Evolutionary conservation across 2,888 invertebrate species (phyloP).

Genomic region (Hydraecia micacea): DNA sequence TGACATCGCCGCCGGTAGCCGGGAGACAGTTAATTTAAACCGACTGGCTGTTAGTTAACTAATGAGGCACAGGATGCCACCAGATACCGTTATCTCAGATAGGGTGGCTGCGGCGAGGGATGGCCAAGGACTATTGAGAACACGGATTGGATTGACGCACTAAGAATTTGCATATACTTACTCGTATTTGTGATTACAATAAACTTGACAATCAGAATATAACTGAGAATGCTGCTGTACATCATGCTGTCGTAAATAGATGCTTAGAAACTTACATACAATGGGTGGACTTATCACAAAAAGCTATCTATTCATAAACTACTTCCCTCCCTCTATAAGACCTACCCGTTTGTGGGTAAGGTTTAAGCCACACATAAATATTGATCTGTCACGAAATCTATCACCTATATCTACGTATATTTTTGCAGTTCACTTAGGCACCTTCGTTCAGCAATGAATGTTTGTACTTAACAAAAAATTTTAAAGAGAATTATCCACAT

Average conservation of each 20-base stretch:
- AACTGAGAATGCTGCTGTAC: neutral
- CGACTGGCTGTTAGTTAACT: conserved; percentile 60
- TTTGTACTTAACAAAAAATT: conserved; percentile 1
- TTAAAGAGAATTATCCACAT: neutral
- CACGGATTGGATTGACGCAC: neutral
- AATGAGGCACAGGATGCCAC: conserved; percentile 61
- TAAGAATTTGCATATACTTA: conserved; percentile 12
- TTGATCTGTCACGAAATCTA: neutral
- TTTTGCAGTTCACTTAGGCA: too few relatives aligned
- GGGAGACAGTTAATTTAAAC: conserved; percentile 64
- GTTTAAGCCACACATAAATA: too few relatives aligned
- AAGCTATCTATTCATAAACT: neutral
- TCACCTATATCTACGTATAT: neutral
- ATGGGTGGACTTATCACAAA: neutral
- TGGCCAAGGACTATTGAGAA: conserved; percentile 14
- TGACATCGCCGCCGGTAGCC: conserved; percentile 45
- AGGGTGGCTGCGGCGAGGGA: conserved; percentile 30
- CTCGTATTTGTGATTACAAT: too few relatives aligned
- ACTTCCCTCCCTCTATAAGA: neutral
- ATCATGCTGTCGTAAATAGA: neutral
- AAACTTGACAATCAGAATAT: too few relatives aligned
- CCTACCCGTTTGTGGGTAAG: too few relatives aligned
- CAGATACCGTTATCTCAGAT: conserved; percentile 52
- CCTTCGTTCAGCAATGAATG: neutral
- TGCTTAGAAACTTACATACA: neutral